These are phyloP conservation scores for Chiloscyllium plagiosum DNA, from an alignment of 2,113 vertebrate genomes.

Conservation along the genomic window DNA sequence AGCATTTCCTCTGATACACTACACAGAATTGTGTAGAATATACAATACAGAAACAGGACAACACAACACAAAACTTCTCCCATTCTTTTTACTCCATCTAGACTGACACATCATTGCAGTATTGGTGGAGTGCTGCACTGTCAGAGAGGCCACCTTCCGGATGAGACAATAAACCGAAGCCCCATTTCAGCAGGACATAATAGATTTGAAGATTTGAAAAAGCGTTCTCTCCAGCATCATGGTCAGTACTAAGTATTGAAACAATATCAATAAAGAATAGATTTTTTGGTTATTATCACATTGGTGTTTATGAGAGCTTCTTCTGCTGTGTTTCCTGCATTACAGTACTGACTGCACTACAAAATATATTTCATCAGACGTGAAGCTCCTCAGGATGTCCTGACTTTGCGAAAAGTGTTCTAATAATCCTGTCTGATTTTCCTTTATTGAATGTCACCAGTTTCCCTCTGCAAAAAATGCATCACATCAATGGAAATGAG, in stretches of 20 bases:
- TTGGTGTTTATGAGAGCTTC: neutral
- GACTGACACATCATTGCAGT: neutral
- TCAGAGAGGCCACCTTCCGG: neutral
- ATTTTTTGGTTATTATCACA: neutral
- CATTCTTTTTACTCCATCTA: neutral
- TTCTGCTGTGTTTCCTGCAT: neutral
- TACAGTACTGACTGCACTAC: neutral
- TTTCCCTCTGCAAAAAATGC: neutral
- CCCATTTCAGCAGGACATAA: no score
- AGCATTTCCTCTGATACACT: neutral
- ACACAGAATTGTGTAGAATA: neutral
- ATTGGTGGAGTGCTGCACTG: neutral
- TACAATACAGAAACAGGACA: neutral
- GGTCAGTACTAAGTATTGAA: neutral
- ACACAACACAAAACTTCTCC: neutral
- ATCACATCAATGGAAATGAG: neutral
- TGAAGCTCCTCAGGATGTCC: no score
- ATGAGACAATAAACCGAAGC: neutral
- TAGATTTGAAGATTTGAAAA: no score
- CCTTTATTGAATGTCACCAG: neutral
- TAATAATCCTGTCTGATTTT: no score
- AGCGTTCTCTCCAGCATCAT: no score
- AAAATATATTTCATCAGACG: no score
- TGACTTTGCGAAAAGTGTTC: no score
- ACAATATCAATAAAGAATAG: no score